phyloP scores from a whole-genome alignment of 2,888 invertebrate genomes.

The Buathra laborator region DNA sequence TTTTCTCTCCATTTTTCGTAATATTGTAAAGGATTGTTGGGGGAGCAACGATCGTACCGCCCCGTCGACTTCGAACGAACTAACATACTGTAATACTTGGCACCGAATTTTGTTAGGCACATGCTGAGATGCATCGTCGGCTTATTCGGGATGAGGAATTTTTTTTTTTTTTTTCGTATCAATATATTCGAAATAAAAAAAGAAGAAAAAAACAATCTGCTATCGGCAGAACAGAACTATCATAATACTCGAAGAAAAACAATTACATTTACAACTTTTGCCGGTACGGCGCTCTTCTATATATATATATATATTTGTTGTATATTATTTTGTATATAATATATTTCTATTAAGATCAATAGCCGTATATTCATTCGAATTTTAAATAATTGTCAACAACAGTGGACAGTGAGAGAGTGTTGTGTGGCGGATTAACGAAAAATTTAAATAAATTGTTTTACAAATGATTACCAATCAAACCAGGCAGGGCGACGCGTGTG shows the following conservation, averaged over 20 bases:
- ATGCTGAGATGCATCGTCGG: constrained; percentile 38
- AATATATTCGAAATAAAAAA: neutral
- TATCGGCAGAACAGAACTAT: neutral
- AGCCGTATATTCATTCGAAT: constrained; percentile 47
- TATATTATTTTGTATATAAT: constrained; percentile 41
- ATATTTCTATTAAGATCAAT: constrained; percentile 55
- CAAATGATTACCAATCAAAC: constrained; percentile 88
- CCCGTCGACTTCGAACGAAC: constrained; percentile 1
- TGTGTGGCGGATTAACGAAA: neutral
- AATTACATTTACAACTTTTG: constrained; percentile 36
- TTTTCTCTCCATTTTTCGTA: neutral
- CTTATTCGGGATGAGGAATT: neutral
- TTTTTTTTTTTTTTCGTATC: neutral
- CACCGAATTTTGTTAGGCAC: constrained; percentile 39
- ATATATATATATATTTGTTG: constrained; percentile 53
- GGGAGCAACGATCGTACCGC: neutral
- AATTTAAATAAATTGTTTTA: constrained; percentile 77
- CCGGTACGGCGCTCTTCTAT: constrained; percentile 24
- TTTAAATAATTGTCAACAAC: constrained; percentile 58
- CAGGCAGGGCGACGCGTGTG: constrained; percentile 88
- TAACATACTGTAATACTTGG: constrained; percentile 40
- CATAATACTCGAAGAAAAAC: constrained; percentile 18
- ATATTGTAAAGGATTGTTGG: neutral
- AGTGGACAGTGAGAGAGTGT: constrained; percentile 19
- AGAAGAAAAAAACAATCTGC: neutral